Percentiles rank a stretch among this genome's conserved stretches.
Conservation (phyloP, 2,113 vertebrate species). For the Procavia capensis region DNA sequence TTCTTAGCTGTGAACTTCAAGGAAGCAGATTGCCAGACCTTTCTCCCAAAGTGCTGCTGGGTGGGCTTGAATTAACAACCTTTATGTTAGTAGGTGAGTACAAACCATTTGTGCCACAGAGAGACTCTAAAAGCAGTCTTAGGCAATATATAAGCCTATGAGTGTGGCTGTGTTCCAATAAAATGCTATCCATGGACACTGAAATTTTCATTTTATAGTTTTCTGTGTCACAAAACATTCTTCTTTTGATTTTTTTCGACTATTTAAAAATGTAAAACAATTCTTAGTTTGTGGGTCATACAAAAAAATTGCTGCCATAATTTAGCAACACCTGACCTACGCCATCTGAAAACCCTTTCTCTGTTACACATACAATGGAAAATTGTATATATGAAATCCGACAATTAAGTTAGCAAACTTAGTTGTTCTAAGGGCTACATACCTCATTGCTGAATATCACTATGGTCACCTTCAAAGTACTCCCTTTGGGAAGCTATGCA, state of each 20-base stretch:
- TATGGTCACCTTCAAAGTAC: no score
- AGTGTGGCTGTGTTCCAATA: neutral
- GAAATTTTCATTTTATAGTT: conserved; percentile 51
- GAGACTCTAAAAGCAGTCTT: neutral
- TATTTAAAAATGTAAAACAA: conserved; percentile 47
- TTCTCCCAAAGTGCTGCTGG: neutral
- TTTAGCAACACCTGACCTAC: neutral
- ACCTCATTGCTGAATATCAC: no score
- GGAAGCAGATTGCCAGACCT: neutral
- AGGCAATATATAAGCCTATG: neutral
- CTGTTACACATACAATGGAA: neutral
- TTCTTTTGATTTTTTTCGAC: neutral
- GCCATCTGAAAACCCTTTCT: neutral
- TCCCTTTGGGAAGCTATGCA: no score
- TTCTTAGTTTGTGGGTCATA: neutral
- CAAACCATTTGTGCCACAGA: neutral
- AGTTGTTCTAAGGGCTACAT: no score
- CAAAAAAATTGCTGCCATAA: neutral
- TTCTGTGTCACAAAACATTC: neutral
- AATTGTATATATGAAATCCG: neutral
- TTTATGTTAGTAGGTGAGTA: neutral
- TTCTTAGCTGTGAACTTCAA: neutral
- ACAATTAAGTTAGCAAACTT: no score
- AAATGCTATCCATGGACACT: neutral
- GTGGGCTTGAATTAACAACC: neutral